Evolutionary conservation across 2,888 invertebrate species (phyloP).

Genomic region (Ditula angustiorana): DNA sequence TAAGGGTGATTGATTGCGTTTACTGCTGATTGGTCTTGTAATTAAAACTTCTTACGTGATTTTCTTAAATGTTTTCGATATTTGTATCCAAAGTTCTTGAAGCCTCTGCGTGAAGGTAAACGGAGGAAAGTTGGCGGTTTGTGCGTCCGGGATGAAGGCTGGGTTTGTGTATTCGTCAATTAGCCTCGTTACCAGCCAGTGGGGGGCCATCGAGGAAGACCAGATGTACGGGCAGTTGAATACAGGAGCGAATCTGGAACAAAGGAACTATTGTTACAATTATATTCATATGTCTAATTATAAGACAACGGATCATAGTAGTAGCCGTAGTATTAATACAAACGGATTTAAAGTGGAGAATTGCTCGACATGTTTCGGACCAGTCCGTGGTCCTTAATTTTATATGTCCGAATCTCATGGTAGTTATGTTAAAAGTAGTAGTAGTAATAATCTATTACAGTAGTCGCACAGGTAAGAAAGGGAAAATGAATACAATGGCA

Average conservation of each 20-base stretch:
- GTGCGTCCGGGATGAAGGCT: slow-evolving; percentile 45
- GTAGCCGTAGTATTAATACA: too few relatives aligned
- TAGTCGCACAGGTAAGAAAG: too few relatives aligned
- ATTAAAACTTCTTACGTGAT: slow-evolving; percentile 39
- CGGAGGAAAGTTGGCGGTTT: slow-evolving; percentile 41
- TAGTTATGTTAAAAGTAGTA: too few relatives aligned
- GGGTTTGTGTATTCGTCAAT: slow-evolving; percentile 53
- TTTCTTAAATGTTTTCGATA: slow-evolving; percentile 37
- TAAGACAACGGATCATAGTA: too few relatives aligned
- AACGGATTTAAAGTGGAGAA: too few relatives aligned
- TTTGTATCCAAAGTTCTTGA: slow-evolving; percentile 38
- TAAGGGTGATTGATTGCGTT: slow-evolving; percentile 36
- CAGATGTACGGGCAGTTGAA: slow-evolving; percentile 57
- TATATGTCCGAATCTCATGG: too few relatives aligned
- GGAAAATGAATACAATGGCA: too few relatives aligned
- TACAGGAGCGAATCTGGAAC: slow-evolving; percentile 51
- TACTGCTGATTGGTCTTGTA: too few relatives aligned
- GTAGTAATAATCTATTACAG: too few relatives aligned
- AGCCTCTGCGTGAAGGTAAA: slow-evolving; percentile 43
- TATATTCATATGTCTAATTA: too few relatives aligned
- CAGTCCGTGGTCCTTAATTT: too few relatives aligned
- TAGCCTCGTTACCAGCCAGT: slow-evolving; percentile 47
- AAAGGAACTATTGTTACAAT: background rate
- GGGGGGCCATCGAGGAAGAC: slow-evolving; percentile 52
- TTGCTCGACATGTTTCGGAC: too few relatives aligned